Percentiles rank a stretch among this genome's conserved stretches.
Conservation (phyloP, 1,140 invertebrate genomes). For the Trissolcus basalis region DNA sequence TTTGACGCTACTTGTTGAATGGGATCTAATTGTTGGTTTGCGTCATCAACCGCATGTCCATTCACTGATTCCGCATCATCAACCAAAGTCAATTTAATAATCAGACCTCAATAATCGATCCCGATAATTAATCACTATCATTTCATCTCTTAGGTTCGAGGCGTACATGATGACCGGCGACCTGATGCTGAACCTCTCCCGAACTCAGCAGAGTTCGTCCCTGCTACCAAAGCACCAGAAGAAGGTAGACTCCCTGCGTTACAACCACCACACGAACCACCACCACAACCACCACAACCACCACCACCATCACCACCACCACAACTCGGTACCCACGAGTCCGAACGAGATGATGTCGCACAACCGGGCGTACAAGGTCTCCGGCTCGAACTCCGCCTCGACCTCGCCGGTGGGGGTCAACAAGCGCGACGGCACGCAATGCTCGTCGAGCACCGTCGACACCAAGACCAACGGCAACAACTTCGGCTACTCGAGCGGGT, state of each 20-base stretch:
- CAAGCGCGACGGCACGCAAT: conserved; percentile 70
- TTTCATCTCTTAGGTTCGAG: conserved; percentile 80
- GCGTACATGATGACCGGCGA: conserved; percentile 99
- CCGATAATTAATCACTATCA: too few relatives aligned
- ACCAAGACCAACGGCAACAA: conserved; percentile 58
- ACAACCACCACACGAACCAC: conserved; percentile 72
- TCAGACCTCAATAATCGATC: too few relatives aligned
- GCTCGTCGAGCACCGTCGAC: conserved; percentile 32
- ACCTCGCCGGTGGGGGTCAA: conserved; percentile 76
- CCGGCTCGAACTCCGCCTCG: conserved; percentile 77
- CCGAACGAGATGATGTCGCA: conserved; percentile 81
- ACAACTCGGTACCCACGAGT: conserved; percentile 88
- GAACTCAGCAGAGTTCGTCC: conserved; percentile 81
- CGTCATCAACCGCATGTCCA: too few relatives aligned
- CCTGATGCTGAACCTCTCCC: conserved; percentile 91
- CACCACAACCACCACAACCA: conserved; percentile 73
- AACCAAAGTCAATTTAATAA: too few relatives aligned
- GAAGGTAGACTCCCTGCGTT: conserved; percentile 79
- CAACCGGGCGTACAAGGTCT: conserved; percentile 70
- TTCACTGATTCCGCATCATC: too few relatives aligned
- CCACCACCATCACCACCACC: conserved; percentile 74
- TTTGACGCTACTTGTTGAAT: too few relatives aligned
- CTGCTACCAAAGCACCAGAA: conserved; percentile 81
- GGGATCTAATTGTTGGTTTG: too few relatives aligned
- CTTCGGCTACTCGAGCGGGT: conserved; percentile 73